These are phyloP conservation scores for Parazoanthus atlanticus DNA, from an alignment of 92 coral and sea anemone species.

Conservation along the genomic window DNA sequence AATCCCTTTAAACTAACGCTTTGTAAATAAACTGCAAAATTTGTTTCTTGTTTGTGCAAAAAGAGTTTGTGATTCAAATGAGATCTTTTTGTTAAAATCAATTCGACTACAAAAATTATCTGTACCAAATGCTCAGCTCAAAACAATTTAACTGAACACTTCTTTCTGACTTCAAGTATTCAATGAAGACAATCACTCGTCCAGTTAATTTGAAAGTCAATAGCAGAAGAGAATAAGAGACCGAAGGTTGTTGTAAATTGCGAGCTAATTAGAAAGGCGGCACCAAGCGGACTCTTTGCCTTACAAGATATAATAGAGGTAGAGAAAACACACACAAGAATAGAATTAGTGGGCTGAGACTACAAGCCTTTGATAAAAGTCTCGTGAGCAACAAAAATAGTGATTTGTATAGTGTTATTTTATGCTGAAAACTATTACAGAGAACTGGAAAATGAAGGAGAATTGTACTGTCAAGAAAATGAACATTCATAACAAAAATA, in stretches of 20 bases:
- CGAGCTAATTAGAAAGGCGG: slow-evolving; percentile 36
- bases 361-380: neutral
- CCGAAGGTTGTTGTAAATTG: neutral
- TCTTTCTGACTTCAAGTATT: neutral
- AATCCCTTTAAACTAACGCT: neutral
- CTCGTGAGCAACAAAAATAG: neutral
- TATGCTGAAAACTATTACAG: neutral
- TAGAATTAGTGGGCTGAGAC: neutral
- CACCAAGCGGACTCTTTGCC: neutral
- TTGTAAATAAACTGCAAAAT: neutral
- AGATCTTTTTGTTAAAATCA: neutral
- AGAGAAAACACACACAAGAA: neutral
- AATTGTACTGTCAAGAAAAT: neutral
- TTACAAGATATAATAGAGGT: neutral
- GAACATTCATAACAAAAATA: neutral
- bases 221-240: slow-evolving; percentile 8
- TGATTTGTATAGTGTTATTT: neutral
- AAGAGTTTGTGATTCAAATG: neutral
- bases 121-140: neutral
- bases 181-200: neutral
- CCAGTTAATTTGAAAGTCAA: neutral
- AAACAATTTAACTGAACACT: neutral
- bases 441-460: neutral
- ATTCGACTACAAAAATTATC: too few relatives aligned
- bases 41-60: neutral